Evolutionary conservation across 2,113 vertebrate species (phyloP).

Genomic region (Petrocephalus zakoni): DNA sequence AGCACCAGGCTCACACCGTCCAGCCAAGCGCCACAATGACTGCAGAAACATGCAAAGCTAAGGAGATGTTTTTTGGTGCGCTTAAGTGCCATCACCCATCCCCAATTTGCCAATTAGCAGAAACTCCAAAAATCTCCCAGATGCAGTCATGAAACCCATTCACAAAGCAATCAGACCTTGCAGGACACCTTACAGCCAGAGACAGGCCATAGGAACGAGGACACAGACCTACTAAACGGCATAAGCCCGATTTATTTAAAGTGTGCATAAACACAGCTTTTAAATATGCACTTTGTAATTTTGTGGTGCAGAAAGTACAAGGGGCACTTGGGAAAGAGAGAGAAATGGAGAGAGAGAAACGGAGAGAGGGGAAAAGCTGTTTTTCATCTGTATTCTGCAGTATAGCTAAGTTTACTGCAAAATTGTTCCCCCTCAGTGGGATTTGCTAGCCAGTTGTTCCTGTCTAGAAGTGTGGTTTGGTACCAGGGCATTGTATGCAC

Average conservation of each 20-base stretch:
- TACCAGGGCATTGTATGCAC: neutral
- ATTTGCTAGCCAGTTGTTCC: slow-evolving; percentile 10
- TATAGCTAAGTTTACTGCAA: slow-evolving; percentile 11
- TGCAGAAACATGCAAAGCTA: neutral
- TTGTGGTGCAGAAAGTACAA: slow-evolving; percentile 48
- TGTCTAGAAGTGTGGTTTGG: neutral
- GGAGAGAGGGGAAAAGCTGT: slow-evolving; percentile 4
- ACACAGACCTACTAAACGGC: slow-evolving; percentile 22
- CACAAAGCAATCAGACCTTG: neutral
- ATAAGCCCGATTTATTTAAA: slow-evolving; percentile 54
- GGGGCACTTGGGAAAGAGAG: slow-evolving; percentile 40
- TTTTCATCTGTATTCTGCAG: slow-evolving; percentile 25
- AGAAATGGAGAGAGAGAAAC: too few relatives aligned
- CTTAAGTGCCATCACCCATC: neutral
- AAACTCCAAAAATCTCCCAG: neutral
- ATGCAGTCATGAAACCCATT: neutral
- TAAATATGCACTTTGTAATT: slow-evolving; percentile 62
- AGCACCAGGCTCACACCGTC: neutral
- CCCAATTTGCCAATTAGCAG: neutral
- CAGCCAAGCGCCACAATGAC: neutral
- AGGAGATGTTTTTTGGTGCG: neutral
- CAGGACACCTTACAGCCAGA: neutral
- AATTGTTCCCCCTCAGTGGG: neutral
- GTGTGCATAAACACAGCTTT: slow-evolving; percentile 52
- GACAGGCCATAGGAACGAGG: neutral